Evolutionary conservation across 2,113 vertebrate species (phyloP).

Genomic region (Smithornis capensis): DNA sequence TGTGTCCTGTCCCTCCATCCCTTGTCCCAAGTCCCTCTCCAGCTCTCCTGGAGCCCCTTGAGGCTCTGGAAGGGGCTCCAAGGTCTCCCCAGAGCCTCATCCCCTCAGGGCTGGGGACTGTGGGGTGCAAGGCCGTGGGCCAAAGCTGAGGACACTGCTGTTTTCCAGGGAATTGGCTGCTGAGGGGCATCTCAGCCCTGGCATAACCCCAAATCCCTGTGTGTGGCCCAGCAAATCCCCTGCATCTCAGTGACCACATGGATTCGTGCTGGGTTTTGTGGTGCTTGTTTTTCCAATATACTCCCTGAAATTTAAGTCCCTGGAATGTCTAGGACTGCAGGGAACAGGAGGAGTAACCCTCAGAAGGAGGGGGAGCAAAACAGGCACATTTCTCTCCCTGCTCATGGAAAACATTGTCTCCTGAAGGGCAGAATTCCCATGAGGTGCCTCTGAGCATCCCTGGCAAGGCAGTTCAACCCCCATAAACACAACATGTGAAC

Average conservation of each 20-base stretch:
- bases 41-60: not conserved
- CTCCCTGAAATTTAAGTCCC: not conserved
- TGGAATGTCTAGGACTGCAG: not conserved
- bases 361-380: not conserved
- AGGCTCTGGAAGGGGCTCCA: not conserved
- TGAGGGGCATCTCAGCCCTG: not conserved
- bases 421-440: not conserved
- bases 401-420: not conserved
- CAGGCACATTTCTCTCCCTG: rapidly evolving
- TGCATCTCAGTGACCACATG: not conserved
- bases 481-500: not conserved
- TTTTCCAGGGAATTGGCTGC: not conserved
- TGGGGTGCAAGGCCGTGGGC: rapidly evolving
- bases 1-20: not conserved
- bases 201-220: rapidly evolving
- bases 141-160: rapidly evolving
- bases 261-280: no score
- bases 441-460: not conserved
- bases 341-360: not conserved
- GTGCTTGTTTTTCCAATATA: not conserved
- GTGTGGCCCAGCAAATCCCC: not conserved
- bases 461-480: not conserved
- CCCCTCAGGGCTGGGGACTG: rapidly evolving
- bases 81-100: not conserved
- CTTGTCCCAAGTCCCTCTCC: not conserved